Conservation (phyloP, 2,888 invertebrate species). For the Sinohyriopsis cumingii region DNA sequence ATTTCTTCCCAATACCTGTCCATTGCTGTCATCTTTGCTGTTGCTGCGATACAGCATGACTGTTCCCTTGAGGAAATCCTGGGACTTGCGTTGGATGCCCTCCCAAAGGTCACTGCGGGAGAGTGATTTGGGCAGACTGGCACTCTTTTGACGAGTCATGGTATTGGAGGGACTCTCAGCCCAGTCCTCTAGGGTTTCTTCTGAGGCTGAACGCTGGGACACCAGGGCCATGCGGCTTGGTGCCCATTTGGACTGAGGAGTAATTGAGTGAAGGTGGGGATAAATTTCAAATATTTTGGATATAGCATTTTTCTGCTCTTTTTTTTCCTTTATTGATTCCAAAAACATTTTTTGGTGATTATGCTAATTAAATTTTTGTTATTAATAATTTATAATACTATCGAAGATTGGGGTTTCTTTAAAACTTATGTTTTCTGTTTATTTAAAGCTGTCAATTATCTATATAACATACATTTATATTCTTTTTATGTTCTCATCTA, state of each 20-base stretch:
- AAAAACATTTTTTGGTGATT: too few species aligned
- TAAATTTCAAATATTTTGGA: too few species aligned
- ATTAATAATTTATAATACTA: too few species aligned
- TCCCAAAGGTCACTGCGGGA: slow-evolving; percentile 66
- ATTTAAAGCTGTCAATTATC: too few species aligned
- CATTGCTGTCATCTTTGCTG: slow-evolving; percentile 60
- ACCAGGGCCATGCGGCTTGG: slow-evolving; percentile 44
- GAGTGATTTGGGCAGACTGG: slow-evolving; percentile 62
- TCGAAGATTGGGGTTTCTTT: too few species aligned
- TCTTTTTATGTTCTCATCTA: too few species aligned
- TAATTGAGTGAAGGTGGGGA: background rate
- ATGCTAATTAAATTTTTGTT: too few species aligned
- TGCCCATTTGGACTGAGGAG: slow-evolving; percentile 62
- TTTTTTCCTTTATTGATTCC: too few species aligned
- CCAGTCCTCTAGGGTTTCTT: slow-evolving; percentile 64
- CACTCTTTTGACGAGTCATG: slow-evolving; percentile 56
- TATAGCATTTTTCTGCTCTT: too few species aligned
- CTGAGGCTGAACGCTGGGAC: slow-evolving; percentile 55
- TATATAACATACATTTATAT: too few species aligned
- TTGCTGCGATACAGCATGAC: slow-evolving; percentile 61
- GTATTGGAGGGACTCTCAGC: slow-evolving; percentile 52
- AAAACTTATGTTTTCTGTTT: too few species aligned
- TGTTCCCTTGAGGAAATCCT: slow-evolving; percentile 63
- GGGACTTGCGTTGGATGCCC: slow-evolving; percentile 63
- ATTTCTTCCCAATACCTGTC: slow-evolving; percentile 39